Conservation (phyloP, 2,888 invertebrate species). For the Alviniconcha strummeri region DNA sequence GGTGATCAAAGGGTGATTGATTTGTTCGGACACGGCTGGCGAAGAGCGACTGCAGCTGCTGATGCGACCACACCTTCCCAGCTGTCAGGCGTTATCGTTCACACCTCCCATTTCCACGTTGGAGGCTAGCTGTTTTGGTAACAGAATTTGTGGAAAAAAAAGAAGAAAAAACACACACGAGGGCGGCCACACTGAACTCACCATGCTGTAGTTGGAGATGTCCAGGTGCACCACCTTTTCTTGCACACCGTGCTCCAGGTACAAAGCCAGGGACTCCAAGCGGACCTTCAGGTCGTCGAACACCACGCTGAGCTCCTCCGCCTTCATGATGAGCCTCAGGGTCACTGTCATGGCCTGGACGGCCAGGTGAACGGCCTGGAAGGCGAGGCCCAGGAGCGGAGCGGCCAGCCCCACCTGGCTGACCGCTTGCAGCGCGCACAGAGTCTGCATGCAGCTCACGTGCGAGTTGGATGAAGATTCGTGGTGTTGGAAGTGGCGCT, state of each 20-base stretch:
- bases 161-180: background rate
- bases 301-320: background rate
- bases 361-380: slow-evolving; percentile 16
- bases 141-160: background rate
- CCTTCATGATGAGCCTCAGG: slow-evolving; percentile 1
- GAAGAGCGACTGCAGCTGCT: no score
- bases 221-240: background rate
- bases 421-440: background rate
- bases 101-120: no score
- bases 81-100: no score
- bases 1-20: no score
- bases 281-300: slow-evolving; percentile 7
- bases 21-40: no score
- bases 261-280: background rate
- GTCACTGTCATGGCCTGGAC: background rate
- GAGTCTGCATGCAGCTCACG: slow-evolving; percentile 9
- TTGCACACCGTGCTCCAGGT: slow-evolving; percentile 12
- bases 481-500: background rate
- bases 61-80: no score
- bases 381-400: slow-evolving; percentile 7
- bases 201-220: slow-evolving; percentile 24
- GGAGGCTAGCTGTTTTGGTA: background rate
- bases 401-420: background rate
- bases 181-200: background rate
- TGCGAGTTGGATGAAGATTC: background rate